Conservation (phyloP, 2,888 invertebrate species). For the Drosophila monieri region DNA sequence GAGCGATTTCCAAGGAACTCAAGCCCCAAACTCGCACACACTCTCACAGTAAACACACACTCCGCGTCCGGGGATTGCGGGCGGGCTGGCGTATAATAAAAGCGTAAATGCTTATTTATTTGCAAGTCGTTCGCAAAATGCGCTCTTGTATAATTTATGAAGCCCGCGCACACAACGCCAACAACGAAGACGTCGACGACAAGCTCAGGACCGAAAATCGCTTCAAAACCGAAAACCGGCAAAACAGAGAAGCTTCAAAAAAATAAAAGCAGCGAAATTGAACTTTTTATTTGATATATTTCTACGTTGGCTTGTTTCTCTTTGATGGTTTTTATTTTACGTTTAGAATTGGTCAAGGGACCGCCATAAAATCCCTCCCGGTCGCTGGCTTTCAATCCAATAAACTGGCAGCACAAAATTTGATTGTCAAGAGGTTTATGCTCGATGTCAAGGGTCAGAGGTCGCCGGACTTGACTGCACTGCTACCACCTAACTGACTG, state of each 20-base stretch:
- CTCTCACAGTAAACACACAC: constrained; percentile 28
- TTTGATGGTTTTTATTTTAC: constrained; percentile 35
- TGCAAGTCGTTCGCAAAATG: constrained; percentile 77
- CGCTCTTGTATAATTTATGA: constrained; percentile 78
- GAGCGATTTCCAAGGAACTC: constrained; percentile 71
- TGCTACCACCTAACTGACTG: constrained; percentile 64
- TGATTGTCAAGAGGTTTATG: constrained; percentile 43
- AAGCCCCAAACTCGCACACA: constrained; percentile 30
- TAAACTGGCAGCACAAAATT: constrained; percentile 53
- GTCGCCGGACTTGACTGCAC: constrained; percentile 14
- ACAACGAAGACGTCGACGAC: constrained; percentile 30
- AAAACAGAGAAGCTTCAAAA: constrained; percentile 32
- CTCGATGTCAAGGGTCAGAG: constrained; percentile 26
- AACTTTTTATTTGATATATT: constrained; percentile 56
- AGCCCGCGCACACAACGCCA: constrained; percentile 77
- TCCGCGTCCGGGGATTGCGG: constrained; percentile 15
- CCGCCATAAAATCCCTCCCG: constrained; percentile 66
- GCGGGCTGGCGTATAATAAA: constrained; percentile 67
- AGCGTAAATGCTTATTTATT: constrained; percentile 80
- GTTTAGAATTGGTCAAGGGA: constrained; percentile 54
- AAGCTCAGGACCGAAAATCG: constrained; percentile 15
- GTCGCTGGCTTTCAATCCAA: constrained; percentile 42
- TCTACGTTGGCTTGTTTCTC: constrained; percentile 28
- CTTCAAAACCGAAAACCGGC: constrained; percentile 18
- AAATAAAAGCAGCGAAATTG: constrained; percentile 68